Base-by-base conservation (phyloP, 2,888 invertebrate genomes). In the Belgica antarctica region DNA sequence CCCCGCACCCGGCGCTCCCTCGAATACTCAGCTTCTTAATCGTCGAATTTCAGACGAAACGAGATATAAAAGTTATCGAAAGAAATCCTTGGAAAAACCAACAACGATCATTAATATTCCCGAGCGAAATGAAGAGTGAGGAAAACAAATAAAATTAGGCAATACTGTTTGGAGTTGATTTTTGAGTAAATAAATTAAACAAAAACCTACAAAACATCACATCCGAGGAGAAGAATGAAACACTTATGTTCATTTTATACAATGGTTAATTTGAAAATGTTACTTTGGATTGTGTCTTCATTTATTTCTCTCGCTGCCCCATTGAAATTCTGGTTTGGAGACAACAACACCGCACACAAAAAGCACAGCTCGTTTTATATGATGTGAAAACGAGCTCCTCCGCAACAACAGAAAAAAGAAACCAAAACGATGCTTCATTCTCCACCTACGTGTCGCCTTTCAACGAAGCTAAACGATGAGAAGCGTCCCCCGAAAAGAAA, bases 401-500 rank as follows among this genome's bases (percentile, higher is more conserved):
- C 65, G 28, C 65, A 46, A n/a, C 41, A 62, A 31, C 12, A 47
- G 47, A 5, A n/a, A 47, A n/a, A n/a, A n/a, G n/a, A n/a, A 47
- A 10, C 15, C 17, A 15, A n/a, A 62, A 12, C 28, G 19, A 63
- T 63, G 41, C 41, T 36, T 36, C 36, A 65, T 17, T n/a, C n/a
- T 65, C 65, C 65, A 24, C 46, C 68, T 52, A 68, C 68, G 57
- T 68, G 46, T 68, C 47, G 57, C 57, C 57, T 68, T 57, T 57
- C 57, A 28, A 22, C n/a, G n/a, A 28, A 66, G 41, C 41, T 5
- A 25, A 41, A 3, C n/a, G 3, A 3, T 52, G 52, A 52, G 52
- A 52, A 52, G 22, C 3, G 19, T n/a, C n/a, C 19, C 31, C 68
- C 34, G 24, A 27, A 57, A 57, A 22, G 57, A 57, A 57, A 68